Evolutionary conservation across 2,797 vertebrate genomes (phyloP), one percentile per base, ranked within the genome.

Genomic region (Dallia pectoralis): DNA sequence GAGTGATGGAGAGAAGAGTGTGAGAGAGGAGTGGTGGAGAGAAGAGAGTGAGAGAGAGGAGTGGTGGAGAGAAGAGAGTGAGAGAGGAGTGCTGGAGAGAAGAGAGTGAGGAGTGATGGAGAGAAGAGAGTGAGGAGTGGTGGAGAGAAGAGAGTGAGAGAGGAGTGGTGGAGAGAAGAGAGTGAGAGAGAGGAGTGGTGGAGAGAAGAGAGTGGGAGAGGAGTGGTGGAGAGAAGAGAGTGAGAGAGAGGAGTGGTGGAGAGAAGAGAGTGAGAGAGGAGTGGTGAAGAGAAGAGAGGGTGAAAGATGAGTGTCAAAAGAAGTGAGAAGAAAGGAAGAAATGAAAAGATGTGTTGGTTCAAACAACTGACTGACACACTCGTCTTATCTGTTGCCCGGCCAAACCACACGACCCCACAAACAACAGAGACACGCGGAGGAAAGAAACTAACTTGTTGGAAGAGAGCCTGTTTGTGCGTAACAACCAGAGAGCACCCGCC

Each of bases 331-430:
- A 84, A 48, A 82, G 82, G 73, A 71, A 63, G 79, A 84, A 82
- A 85, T 87, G 87, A 79, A 91, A 90, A 89, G 87, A 89, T 89
- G 86, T 86, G 86, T 88, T 90, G 87, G 86, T 88, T 90, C 87
- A 86, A 79, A 88, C 85, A 85, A 79, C 87, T 85, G 82, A 67
- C 84, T 88, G 91, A 92, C 88, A 88, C 74, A 56, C 89, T 83
- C 79, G 84, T 92, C 89, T 91, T 89, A 91, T 91, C 87, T 91
- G 73, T 77, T 91, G 91, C 91, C 89, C 88, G 86, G 79, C 74
- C 76, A 85, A 88, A 88, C 89, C 88, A 89, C 85, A 88, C 88
- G 88, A 84, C 89, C 84, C 72, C 3, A 7, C 33, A 69, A 80
- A 84, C 83, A 81, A 80, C 78, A 68, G 77, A 70, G 72, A 72